Conservation (phyloP, 2,113 vertebrate species). For the Ursus arctos region DNA sequence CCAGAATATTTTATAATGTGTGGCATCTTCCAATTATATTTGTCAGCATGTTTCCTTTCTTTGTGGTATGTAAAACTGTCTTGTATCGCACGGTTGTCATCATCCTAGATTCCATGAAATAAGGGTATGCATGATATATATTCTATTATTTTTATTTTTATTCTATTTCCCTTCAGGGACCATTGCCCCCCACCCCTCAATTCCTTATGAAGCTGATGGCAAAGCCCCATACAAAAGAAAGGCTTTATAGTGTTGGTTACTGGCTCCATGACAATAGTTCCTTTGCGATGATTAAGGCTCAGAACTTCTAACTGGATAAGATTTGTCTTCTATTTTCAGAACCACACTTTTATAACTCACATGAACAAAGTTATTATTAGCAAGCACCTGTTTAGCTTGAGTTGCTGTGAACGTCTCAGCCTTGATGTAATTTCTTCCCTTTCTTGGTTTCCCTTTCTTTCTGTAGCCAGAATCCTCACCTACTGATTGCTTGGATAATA, state of each 20-base stretch:
- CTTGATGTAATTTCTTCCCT: slow-evolving; percentile 16
- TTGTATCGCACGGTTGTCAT: neutral
- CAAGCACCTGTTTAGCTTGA: slow-evolving; percentile 34
- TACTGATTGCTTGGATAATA: neutral
- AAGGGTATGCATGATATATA: neutral
- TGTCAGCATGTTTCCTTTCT: slow-evolving; percentile 27
- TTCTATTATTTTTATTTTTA: slow-evolving; percentile 4
- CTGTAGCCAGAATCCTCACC: neutral
- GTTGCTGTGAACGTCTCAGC: slow-evolving; percentile 2
- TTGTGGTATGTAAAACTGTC: slow-evolving; percentile 23
- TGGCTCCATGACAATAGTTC: neutral
- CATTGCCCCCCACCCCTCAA: neutral
- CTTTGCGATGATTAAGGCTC: neutral
- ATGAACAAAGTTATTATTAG: slow-evolving; percentile 56
- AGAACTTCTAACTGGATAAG: neutral
- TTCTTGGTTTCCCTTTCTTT: slow-evolving; percentile 39
- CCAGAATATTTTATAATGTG: neutral
- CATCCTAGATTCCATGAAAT: neutral
- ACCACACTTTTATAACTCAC: slow-evolving; percentile 22
- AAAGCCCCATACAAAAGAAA: neutral
- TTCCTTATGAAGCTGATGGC: neutral
- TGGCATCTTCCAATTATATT: neutral
- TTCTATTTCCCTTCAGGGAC: neutral
- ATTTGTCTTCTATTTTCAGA: slow-evolving; percentile 47
- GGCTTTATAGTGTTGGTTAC: neutral